Evolutionary conservation across 2,113 vertebrate genomes (phyloP).

Genomic region (Capra hircus): DNA sequence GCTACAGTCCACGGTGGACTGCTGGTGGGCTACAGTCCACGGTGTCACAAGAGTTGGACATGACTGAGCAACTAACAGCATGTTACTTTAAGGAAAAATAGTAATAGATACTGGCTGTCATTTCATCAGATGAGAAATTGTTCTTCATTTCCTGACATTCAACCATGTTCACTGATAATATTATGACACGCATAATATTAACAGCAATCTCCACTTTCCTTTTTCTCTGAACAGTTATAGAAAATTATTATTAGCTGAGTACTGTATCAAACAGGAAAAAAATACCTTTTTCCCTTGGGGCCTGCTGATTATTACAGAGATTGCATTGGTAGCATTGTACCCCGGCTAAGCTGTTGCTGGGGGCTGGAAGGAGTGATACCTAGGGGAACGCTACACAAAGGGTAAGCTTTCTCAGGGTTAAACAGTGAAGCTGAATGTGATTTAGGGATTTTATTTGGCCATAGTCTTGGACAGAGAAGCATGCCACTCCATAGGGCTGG

Average conservation of each 20-base stretch:
- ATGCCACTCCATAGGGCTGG: fast-evolving
- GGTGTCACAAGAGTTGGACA: neutral
- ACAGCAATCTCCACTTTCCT: neutral
- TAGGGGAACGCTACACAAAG: no score
- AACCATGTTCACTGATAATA: neutral
- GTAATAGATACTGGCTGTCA: neutral
- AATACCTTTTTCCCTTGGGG: neutral
- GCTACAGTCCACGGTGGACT: neutral
- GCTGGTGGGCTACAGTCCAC: neutral
- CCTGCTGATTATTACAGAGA: neutral
- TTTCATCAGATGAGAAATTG: neutral
- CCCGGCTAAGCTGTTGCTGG: neutral
- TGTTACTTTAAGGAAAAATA: neutral
- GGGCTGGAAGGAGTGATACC: neutral
- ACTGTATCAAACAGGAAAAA: neutral
- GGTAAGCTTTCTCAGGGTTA: neutral
- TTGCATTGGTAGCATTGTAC: no score
- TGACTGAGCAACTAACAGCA: neutral
- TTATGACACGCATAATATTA: neutral
- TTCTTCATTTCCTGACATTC: neutral
- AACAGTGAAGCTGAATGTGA: neutral
- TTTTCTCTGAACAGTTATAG: neutral
- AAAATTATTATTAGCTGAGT: neutral
- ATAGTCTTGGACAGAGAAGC: neutral
- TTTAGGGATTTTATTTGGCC: neutral